Base-by-base conservation (phyloP, 1,140 invertebrate genomes). In the Chlorops oryzae region DNA sequence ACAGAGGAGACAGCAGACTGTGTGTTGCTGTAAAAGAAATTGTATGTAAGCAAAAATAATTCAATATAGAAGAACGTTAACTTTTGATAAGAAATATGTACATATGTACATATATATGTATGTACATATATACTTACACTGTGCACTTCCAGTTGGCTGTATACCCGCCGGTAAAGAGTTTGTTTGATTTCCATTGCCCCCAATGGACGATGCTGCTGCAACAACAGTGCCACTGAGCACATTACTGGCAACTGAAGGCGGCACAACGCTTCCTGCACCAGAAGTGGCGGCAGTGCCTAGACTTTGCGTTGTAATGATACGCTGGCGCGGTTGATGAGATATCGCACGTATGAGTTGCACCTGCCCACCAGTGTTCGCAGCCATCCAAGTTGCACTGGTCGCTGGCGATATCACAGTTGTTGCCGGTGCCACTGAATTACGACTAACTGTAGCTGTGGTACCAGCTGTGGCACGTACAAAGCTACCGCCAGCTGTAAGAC, bases 361-460 rank as follows among this genome's bases (percentile, higher is more conserved):
- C 40, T 67, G 67, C 7, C 61, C 61, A 5, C 55, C 44, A 2
- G 45, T 60, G 20, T 50, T 50, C 28, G 57, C 63, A 41, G 64
- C 61, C 68, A 72, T 71, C 69, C 69, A 72, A n/a, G 68, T 59
- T 0, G 66, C 58, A 25, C 58, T 65, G 21, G 63, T 70, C 10
- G 63, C 62, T 23, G 68, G 60, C 12, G 68, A 68, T 28, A 70
- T 70, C 20, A 70, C 67, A 6, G 68, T 67, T 1, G 69, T 67
- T 10, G 57, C 54, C 47, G 70, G 69, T 4, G 68, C 58, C 2
- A 49, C 47, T 13, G 63, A 47, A 40, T 57, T 60, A 3, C 59
- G 50, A 47, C 56, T 59, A 1, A 62, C 53, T 5, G 47, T 21
- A 20, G 42, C 22, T 28, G 51, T 20, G 20, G 49, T 50, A 6